Evolutionary conservation across 2,113 vertebrate species (phyloP), one percentile per base, ranked within the genome.

Genomic region (Maccullochella peelii): DNA sequence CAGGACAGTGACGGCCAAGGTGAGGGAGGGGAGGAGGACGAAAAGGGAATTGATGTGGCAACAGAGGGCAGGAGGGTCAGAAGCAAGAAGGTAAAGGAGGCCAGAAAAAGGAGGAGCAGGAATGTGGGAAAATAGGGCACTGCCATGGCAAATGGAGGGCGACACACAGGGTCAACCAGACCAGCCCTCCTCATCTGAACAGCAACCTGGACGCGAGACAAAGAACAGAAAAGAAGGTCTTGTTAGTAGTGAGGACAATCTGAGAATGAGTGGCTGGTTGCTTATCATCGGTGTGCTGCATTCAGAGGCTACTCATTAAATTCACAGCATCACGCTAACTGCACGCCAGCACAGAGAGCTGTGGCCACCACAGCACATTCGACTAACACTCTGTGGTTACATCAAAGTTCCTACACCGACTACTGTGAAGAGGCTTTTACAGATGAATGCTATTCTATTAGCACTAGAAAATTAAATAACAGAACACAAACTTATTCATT

Each of bases 161-260:
- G 49, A 89, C 55, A 80, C 47, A 49, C 21, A 3, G 62, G 88
- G 72, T 84, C 73, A 74, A 84, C 33, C n/a, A n/a, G 66, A 78
- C 23, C 50, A 86, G 50, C 14, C 77, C 82, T 93, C 94, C 85
- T 94, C 94, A 96, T 95, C 61, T 89, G 94, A 93, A 77, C 91
- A 82, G 61, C 73, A 61, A 86, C 83, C 94, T 93, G 88, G 78
- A 83, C 12, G 21, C 9, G 58, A 61, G 76, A 79, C 47, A 86
- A 65, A 67, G 76, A n/a, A 63, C n/a, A 11, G 11, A 83, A 30
- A 62, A 55, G 27, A 75, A 47, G 36, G 57, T 14, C 6, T 58
- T 40, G 73, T 88, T 44, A 91, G 59, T 25, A 8, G 12, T 55
- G 63, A 80, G 25, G 63, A 78, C 52, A 42, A 57, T 54, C 40